Evolutionary conservation across 2,888 invertebrate genomes (phyloP), one percentile per base, ranked within the genome.

Genomic region (Fragum sueziense): DNA sequence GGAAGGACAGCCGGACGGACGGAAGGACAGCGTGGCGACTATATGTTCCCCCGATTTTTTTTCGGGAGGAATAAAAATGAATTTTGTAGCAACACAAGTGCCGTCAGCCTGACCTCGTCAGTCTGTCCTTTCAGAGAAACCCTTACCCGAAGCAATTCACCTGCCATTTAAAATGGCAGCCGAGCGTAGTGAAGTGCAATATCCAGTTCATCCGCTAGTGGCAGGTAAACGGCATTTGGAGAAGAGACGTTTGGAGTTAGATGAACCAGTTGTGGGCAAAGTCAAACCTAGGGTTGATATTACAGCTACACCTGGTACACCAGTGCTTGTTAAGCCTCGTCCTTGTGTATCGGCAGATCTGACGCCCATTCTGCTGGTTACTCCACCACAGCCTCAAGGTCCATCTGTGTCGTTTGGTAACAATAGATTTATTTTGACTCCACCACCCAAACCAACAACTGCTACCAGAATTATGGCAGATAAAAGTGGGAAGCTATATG

Each of bases 201-300:
- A 71, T 59, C 33, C 57, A 34, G 61, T 22, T 34, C 14, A 37
- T 9, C n/a, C 52, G 31, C 74, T 62, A 51, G n/a, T n/a, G n/a
- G n/a, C 74, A 31, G 74, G 74, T n/a, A 74, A 67, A 54, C 6
- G 74, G 29, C 65, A 47, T n/a, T 25, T 20, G 29, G 67, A 73
- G 34, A 74, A 74, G 34, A 20, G 74, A 27, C 27, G 74, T 20
- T 31, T 74, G 52, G 74, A 74, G 22, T 74, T 65, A 7, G 67
- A 67, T n/a, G 74, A 59, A 7, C 22, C 25, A 27, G 25, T 22
- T n/a, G 57, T 57, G 11, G 7, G 14, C 25, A 57, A 57, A 57
- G 57, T 57, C 7, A 57, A 57, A 57, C 57, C 57, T 22, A 9
- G 17, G 9, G 22, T 9, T 57, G 7, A 11, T 57, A 9, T 57